Evolutionary conservation across 2,113 vertebrate genomes (phyloP).

Genomic region (Platysteira castanea): DNA sequence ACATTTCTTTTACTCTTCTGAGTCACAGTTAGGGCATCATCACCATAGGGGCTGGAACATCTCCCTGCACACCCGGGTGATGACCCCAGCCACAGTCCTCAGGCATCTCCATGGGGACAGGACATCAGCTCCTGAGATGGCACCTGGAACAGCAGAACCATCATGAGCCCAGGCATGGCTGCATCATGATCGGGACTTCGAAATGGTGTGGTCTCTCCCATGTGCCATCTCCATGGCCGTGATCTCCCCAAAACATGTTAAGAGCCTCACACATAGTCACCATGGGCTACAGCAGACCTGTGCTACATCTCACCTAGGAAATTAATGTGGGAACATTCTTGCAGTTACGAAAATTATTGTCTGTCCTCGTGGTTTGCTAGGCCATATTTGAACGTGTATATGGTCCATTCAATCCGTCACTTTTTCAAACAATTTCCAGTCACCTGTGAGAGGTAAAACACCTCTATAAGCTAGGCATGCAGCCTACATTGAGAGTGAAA

Average conservation of each 20-base stretch:
- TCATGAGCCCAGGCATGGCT: background rate
- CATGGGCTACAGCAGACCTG: background rate
- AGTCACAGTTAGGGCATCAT: background rate
- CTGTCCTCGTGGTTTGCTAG: fast-evolving
- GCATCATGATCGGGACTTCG: background rate
- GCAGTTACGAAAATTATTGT: background rate
- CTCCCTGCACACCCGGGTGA: background rate
- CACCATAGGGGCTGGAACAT: background rate
- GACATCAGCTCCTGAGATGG: background rate
- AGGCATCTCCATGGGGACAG: background rate
- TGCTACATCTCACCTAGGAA: background rate
- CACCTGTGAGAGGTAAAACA: background rate
- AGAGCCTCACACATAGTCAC: background rate
- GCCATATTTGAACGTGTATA: background rate
- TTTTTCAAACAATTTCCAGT: background rate
- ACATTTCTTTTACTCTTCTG: background rate
- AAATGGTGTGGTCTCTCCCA: background rate
- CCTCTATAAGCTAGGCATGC: background rate
- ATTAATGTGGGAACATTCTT: background rate
- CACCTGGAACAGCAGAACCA: background rate
- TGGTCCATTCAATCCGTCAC: background rate
- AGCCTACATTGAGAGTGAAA: background rate
- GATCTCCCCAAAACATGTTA: fast-evolving
- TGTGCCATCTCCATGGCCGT: too few species aligned
- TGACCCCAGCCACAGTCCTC: background rate